Evolutionary conservation across 2,888 invertebrate species (phyloP), one percentile per base, ranked within the genome.

Genomic region (Listrodromus nycthemerus): DNA sequence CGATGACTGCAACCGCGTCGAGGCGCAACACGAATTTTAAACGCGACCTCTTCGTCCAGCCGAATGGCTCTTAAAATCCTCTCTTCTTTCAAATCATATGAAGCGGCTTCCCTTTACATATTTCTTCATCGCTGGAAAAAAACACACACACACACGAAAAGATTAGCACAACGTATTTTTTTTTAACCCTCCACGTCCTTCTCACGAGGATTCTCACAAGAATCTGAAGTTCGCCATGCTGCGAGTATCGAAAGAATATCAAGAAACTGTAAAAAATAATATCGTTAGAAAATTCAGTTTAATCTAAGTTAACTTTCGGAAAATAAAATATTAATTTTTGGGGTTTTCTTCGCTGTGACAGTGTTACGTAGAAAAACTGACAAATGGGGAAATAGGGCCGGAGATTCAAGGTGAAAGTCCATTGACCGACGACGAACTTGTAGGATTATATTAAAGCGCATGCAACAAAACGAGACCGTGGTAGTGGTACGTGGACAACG

Each of bases 351-450:
- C 3, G 41, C 16, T 16, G 16, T 16, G 16, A 45, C 3, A 16
- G 16, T 45, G 13, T 45, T 16, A 4, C 16, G 1, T 45, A 4
- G 50, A 2, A 19, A 52, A n/a, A 52, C 4, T 5, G 8, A 52
- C 19, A 19, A 8, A 52, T 19, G 13, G 13, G 24, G 21, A 5
- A 55, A 24, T 52, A n/a, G 52, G 21, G 21, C 21, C 7, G 10
- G 52, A 3, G 21, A 10, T 27, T 27, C 13, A 48, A 83, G 75
- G 66, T 13, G 71, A 55, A 73, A 80, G 58, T 55, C 16, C 74
- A 45, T 65, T 41, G 74, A 69, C 74, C 74, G 63, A 67, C 48
- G 16, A 41, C 67, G 79, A 87, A 82, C 85, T 83, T 61, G 80
- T 71, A 78, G 82, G 52, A 73, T 67, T 45, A 66, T 48, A 52